These are phyloP conservation scores for Acridotheres tristis DNA, from an alignment of 2,797 vertebrate species.

Conservation along the genomic window DNA sequence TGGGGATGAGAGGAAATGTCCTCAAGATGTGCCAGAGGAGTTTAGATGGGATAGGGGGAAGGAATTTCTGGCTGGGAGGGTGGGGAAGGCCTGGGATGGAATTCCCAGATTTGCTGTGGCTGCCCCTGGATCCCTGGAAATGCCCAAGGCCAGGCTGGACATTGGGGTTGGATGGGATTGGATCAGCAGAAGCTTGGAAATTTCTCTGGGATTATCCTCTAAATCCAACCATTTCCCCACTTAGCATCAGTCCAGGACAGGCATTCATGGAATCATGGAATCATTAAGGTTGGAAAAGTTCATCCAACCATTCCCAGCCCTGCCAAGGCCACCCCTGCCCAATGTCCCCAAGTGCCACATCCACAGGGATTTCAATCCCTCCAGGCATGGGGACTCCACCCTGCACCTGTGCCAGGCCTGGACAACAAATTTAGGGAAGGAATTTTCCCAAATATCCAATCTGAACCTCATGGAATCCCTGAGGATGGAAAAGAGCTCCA, in stretches of 20 bases:
- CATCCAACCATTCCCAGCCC: not conserved
- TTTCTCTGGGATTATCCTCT: not conserved
- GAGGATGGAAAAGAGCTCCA: too few species aligned
- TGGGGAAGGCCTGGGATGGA: rapidly evolving
- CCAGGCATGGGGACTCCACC: rapidly evolving
- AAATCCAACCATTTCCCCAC: rapidly evolving
- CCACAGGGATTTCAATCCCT: not conserved
- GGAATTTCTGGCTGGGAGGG: not conserved
- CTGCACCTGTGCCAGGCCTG: not conserved
- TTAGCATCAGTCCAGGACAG: too few species aligned
- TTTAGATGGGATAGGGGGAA: not conserved
- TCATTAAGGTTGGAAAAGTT: not conserved
- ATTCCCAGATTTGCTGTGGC: not conserved
- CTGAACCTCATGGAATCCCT: not conserved
- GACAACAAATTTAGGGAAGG: rapidly evolving
- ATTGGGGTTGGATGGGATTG: rapidly evolving
- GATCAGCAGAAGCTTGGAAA: not conserved
- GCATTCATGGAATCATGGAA: not conserved
- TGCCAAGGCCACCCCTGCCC: not conserved
- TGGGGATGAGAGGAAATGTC: rapidly evolving
- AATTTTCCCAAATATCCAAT: not conserved
- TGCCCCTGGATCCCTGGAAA: not conserved
- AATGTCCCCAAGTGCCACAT: not conserved
- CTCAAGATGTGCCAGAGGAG: not conserved
- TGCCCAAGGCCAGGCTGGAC: rapidly evolving